These are phyloP conservation scores for Macropus fuliginosus DNA, from an alignment of 2,797 vertebrate species.

Conservation along the genomic window DNA sequence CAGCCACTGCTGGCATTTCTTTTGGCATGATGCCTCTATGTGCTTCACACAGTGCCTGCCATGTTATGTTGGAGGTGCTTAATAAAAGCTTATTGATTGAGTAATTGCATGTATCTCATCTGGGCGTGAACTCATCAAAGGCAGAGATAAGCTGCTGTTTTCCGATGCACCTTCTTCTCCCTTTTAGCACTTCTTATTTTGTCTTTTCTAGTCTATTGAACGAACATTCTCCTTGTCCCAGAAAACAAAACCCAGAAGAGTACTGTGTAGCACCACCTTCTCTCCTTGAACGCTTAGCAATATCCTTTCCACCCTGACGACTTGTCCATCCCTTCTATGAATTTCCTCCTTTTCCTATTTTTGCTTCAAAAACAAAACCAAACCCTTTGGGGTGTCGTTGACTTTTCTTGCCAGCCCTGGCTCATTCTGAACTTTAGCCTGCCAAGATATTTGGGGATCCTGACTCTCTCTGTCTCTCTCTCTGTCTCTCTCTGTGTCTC, in stretches of 20 bases:
- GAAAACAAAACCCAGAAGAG: not conserved
- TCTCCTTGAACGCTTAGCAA: not conserved
- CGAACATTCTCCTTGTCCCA: not conserved
- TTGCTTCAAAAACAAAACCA: not conserved
- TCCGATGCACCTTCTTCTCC: not conserved
- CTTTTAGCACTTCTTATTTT: not conserved
- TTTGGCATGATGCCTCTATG: not conserved
- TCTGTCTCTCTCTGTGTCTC: no score
- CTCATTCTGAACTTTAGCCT: not conserved
- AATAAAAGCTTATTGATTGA: not conserved
- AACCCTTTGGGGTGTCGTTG: not conserved
- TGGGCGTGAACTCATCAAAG: not conserved
- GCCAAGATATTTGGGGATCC: not conserved
- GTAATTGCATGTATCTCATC: not conserved
- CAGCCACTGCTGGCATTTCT: not conserved
- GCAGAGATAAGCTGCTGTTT: not conserved
- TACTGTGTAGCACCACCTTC: not conserved
- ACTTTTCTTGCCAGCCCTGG: not conserved
- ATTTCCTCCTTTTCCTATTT: not conserved
- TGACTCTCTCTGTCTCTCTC: not conserved
- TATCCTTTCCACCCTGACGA: not conserved
- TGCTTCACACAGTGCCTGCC: not conserved
- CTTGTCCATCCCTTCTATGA: not conserved
- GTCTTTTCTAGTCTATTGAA: not conserved
- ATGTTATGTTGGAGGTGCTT: not conserved